These are phyloP conservation scores for Meiosimyza platycephala DNA, from an alignment of 2,888 invertebrate species.

Conservation along the genomic window DNA sequence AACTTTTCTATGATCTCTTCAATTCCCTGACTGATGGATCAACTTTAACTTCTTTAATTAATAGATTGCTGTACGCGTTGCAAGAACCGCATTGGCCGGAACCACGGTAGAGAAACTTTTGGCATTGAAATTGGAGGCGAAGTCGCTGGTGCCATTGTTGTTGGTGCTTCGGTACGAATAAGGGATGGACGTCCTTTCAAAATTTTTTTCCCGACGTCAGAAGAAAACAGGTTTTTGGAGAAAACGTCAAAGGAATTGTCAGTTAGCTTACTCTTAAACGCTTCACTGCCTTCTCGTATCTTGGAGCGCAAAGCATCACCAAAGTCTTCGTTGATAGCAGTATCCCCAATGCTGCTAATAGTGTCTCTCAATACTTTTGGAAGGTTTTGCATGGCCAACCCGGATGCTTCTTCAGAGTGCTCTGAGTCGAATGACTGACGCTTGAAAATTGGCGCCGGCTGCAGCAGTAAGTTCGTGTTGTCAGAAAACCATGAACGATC, in stretches of 20 bases:
- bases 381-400: slow-evolving; percentile 10
- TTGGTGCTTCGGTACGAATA: neutral
- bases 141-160: slow-evolving; percentile 4
- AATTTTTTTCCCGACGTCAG: slow-evolving; percentile 28
- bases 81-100: slow-evolving; percentile 44
- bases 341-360: slow-evolving; percentile 33
- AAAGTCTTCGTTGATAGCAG: slow-evolving; percentile 33
- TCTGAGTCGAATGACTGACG: slow-evolving; percentile 16
- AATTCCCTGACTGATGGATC: neutral
- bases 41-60: slow-evolving; percentile 20
- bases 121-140: neutral
- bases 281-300: slow-evolving; percentile 35
- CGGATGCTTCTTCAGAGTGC: slow-evolving; percentile 7
- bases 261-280: slow-evolving; percentile 27
- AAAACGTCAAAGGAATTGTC: slow-evolving; percentile 25
- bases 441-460: slow-evolving; percentile 46
- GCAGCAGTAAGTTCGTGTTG: slow-evolving; percentile 36
- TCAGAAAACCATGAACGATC: slow-evolving; percentile 47
- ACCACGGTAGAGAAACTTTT: slow-evolving; percentile 42
- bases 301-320: slow-evolving; percentile 30
- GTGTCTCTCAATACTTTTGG: slow-evolving; percentile 36
- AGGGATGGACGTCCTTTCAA: slow-evolving; percentile 12
- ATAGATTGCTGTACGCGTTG: slow-evolving; percentile 43
- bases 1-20: neutral
- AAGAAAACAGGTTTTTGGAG: slow-evolving; percentile 21